Evolutionary conservation across 2,797 vertebrate species (phyloP).

Genomic region (Gobio occitaniae): DNA sequence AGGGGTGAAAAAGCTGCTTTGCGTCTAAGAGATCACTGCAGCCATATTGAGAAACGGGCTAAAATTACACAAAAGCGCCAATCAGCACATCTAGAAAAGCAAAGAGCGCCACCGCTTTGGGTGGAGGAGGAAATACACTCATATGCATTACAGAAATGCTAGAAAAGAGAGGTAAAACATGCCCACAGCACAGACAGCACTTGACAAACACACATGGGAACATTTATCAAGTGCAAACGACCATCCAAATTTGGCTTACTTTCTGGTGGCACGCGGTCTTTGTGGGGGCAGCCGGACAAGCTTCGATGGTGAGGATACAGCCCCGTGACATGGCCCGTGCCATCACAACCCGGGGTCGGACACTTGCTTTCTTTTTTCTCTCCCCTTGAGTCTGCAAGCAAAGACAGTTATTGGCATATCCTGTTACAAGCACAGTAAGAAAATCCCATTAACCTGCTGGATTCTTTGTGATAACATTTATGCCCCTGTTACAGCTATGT

Average conservation of each 20-base stretch:
- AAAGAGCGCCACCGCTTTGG: background rate
- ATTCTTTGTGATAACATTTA: slow-evolving; percentile 37
- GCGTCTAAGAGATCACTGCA: slow-evolving; percentile 20
- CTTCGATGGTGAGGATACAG: slow-evolving; percentile 99
- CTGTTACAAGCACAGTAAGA: slow-evolving; percentile 25
- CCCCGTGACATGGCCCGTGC: slow-evolving; percentile 97
- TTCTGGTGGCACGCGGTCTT: slow-evolving; percentile 98
- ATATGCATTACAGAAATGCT: background rate
- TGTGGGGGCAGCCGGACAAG: slow-evolving; percentile 98
- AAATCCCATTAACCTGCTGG: slow-evolving; percentile 42
- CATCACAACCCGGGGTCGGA: slow-evolving; percentile 97
- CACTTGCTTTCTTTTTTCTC: slow-evolving; percentile 99
- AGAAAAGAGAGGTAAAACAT: slow-evolving; percentile 26
- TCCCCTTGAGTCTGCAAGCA: slow-evolving; percentile 89
- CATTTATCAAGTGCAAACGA: background rate
- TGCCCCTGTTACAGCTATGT: slow-evolving; percentile 26
- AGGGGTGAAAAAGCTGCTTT: slow-evolving; percentile 39
- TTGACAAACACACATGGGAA: background rate
- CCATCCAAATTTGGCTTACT: slow-evolving; percentile 81
- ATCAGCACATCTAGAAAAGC: slow-evolving; percentile 32
- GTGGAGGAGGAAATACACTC: slow-evolving; percentile 1
- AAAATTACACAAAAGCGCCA: slow-evolving; percentile 5
- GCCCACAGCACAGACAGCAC: slow-evolving; percentile 9
- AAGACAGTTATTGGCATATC: slow-evolving; percentile 21
- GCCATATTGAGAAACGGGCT: slow-evolving; percentile 23